phyloP scores from a whole-genome alignment of 1,140 invertebrate genomes.

The Coelopa frigida region DNA sequence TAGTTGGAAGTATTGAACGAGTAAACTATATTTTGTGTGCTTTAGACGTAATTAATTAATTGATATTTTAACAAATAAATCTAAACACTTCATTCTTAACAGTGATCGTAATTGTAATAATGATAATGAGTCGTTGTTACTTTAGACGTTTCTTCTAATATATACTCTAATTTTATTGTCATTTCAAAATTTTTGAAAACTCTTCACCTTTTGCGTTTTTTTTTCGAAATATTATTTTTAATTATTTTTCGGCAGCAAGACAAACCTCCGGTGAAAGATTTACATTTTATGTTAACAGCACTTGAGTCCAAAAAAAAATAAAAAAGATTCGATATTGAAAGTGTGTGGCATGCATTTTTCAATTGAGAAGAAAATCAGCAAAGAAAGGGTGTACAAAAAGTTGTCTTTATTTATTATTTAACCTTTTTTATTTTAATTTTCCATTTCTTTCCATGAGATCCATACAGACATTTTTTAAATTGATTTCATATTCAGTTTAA shows the following conservation, averaged over 20 bases:
- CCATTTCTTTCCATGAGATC: slow-evolving; percentile 32
- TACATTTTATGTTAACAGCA: neutral
- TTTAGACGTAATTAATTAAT: slow-evolving; percentile 13
- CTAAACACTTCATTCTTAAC: too few species aligned
- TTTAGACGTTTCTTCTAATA: too few species aligned
- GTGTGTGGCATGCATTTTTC: slow-evolving; percentile 28
- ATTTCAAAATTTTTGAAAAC: too few species aligned
- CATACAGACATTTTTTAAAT: slow-evolving; percentile 40
- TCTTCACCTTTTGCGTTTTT: too few species aligned
- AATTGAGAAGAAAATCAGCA: neutral
- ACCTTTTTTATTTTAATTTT: slow-evolving; percentile 6
- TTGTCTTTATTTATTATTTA: slow-evolving; percentile 3
- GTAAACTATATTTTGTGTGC: slow-evolving; percentile 13
- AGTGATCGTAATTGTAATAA: too few species aligned
- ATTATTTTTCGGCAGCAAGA: neutral
- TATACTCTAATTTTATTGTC: too few species aligned
- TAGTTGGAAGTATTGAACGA: too few species aligned
- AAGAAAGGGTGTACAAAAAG: neutral
- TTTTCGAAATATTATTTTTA: neutral
- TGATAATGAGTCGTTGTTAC: too few species aligned
- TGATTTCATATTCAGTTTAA: too few species aligned
- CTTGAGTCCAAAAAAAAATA: slow-evolving; percentile 1
- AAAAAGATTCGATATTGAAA: too few species aligned
- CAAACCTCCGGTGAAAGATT: neutral
- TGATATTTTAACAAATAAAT: too few species aligned